Evolutionary conservation across 2,113 vertebrate species (phyloP), one percentile per base, ranked within the genome.

Genomic region (Alexandromys fortis): DNA sequence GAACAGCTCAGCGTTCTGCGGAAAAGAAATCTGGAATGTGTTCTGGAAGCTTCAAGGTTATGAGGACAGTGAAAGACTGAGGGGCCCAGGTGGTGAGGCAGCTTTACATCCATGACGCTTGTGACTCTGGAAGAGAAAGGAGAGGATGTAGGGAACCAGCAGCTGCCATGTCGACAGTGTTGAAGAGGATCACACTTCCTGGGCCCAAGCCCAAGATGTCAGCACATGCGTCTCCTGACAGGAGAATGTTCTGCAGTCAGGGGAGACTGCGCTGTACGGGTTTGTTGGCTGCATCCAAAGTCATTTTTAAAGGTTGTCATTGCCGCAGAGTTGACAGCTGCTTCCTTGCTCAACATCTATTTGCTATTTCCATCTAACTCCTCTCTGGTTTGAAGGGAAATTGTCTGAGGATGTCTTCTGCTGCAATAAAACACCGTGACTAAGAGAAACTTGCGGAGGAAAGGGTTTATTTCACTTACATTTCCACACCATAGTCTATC

Each of bases 61-160:
- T 55, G 38, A 78, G 65, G 85, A 73, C 47, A 58, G 19, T n/a
- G 90, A 90, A 82, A 63, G 42, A 73, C 42, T 87, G 81, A 14
- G 63, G 68, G 77, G 70, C 47, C 47, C 14, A 21, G 35, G 33
- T 65, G 17, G 21, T 28, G 3, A 24, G 24, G 30, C 67, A 67
- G 67, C 33, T 94, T 95, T 96, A 45, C 61, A 42, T 55, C 35
- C 92, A 70, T 13, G 52, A 88, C 35, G 30, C 8, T 52, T 72
- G 2, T 94, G 95, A 88, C 55, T 95, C 91, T 91, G 93, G 45
- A 96, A 72, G n/a, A 94, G 83, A 47, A 87, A 94, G 73, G 42
- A 81, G 7, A 92, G 30, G n/a, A 81, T 13, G 73, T 16, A 67
- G 72, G 45, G 38, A 77, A 24, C 12, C 35, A 97, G 92, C 13